Evolutionary conservation across 1,140 invertebrate species (phyloP), one percentile per base, ranked within the genome.

Genomic region (Bombus terrestris): DNA sequence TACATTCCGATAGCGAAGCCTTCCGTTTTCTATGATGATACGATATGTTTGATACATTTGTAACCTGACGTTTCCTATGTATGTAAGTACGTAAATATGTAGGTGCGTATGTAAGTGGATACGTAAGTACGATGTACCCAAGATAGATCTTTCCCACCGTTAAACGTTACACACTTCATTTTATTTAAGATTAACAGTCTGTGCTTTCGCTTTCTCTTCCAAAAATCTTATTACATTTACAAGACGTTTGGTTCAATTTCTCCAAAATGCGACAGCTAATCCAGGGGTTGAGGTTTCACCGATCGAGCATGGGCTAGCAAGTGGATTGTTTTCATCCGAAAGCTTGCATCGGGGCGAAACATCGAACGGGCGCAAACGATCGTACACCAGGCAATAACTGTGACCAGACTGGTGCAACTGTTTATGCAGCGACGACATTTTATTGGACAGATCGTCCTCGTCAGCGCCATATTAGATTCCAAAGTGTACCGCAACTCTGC

Each of bases 391-490:
- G 78, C 81, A 84, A 89, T 87, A 87, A 89, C 79, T 39, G 64
- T 75, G 76, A 62, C 78, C 72, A 68, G 74, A 37, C 35, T 83
- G 72, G 73, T 76, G 75, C 77, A 37, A 66, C 72, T 90, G 89
- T 90, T 92, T 92, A 92, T 87, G 80, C 82, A 75, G 64, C 64
- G 80, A 57, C 71, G 85, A 91, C 90, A 92, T 90, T 92, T 92
- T 92, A 92, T 92, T 92, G 87, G 90, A 89, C 88, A 86, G 86
- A 84, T 62, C 75, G 83, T 88, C 77, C 88, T 87, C 83, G 87
- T 90, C 88, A 89, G 91, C 91, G 88, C 86, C 85, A 91, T 92
- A 91, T 91, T 92, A 90, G 89, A 91, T 92, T 91, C 91, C 89
- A 86, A 91, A 91, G 85, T 85, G 86, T 71, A 91, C 90, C 88